Conservation (phyloP, 1,140 invertebrate genomes). For the Drosophila ogumai region DNA sequence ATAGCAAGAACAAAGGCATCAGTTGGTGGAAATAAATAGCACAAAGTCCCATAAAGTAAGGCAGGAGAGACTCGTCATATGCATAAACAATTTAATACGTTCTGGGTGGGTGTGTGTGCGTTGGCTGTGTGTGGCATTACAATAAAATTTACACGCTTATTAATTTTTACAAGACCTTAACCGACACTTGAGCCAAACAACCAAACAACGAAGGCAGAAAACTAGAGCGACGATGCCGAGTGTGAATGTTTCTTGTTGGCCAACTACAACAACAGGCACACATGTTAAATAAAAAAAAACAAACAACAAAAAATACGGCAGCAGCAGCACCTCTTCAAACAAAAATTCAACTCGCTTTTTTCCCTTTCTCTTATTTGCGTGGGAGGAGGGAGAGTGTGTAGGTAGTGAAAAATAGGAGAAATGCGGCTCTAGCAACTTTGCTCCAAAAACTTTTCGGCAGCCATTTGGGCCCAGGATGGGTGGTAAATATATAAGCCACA, state of each 20-base stretch:
- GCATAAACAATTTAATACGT: conserved; percentile 56
- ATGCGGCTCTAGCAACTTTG: conserved; percentile 52
- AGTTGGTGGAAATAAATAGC: conserved; percentile 50
- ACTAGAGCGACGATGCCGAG: conserved; percentile 27
- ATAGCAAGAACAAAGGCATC: conserved; percentile 44
- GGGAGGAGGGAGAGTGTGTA: background rate
- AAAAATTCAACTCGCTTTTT: conserved; percentile 65
- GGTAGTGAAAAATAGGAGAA: conserved; percentile 10
- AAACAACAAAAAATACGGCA: conserved; percentile 13
- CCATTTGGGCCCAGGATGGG: conserved; percentile 6
- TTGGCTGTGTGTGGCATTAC: conserved; percentile 62
- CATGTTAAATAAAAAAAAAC: conserved; percentile 14
- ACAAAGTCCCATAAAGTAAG: conserved; percentile 44
- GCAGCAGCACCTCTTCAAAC: conserved; percentile 58
- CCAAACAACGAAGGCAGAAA: conserved; percentile 14
- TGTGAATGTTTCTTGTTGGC: conserved; percentile 41
- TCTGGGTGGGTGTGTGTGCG: conserved; percentile 16
- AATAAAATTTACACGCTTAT: conserved; percentile 82
- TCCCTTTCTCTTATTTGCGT: conserved; percentile 31
- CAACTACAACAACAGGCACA: conserved; percentile 23
- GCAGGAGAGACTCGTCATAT: conserved; percentile 66
- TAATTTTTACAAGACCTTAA: conserved; percentile 81
- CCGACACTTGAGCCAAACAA: conserved; percentile 69
- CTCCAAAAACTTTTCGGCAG: conserved; percentile 50
- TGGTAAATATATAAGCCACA: conserved; percentile 62